Conservation (phyloP, 2,888 invertebrate species). For the Drosophila paracracens region DNA sequence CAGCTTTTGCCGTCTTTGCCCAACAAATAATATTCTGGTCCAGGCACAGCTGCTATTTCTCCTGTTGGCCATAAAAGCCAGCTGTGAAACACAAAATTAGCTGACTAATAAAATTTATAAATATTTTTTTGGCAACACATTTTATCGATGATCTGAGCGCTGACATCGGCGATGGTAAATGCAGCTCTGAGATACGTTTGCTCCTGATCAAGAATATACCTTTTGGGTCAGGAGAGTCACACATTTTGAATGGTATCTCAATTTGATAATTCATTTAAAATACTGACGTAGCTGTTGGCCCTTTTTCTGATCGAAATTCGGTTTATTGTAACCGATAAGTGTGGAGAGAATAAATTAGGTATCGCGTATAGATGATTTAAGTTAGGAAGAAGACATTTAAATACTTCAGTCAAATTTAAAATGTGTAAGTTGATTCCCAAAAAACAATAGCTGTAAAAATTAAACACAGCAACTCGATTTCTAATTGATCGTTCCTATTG, state of each 20-base stretch:
- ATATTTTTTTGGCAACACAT: background rate
- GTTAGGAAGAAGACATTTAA: background rate
- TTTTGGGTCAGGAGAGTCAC: background rate
- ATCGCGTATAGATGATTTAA: accelerated
- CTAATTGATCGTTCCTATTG: background rate
- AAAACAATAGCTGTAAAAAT: background rate
- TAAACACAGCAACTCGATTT: background rate
- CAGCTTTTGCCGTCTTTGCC: background rate
- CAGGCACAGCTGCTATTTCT: background rate
- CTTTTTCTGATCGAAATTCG: background rate
- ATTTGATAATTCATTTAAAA: background rate
- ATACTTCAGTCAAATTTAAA: background rate
- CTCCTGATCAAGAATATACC: background rate
- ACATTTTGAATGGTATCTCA: background rate
- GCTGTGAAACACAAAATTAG: background rate
- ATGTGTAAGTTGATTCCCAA: background rate
- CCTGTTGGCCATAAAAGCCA: background rate
- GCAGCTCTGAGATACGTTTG: background rate
- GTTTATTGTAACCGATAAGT: background rate
- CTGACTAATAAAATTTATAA: background rate
- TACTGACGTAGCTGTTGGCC: background rate
- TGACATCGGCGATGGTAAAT: background rate
- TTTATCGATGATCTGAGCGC: background rate
- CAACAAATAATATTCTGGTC: background rate
- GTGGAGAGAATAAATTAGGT: background rate